Conservation (phyloP, 2,888 invertebrate genomes). For the Ophioninae sp. region DNA sequence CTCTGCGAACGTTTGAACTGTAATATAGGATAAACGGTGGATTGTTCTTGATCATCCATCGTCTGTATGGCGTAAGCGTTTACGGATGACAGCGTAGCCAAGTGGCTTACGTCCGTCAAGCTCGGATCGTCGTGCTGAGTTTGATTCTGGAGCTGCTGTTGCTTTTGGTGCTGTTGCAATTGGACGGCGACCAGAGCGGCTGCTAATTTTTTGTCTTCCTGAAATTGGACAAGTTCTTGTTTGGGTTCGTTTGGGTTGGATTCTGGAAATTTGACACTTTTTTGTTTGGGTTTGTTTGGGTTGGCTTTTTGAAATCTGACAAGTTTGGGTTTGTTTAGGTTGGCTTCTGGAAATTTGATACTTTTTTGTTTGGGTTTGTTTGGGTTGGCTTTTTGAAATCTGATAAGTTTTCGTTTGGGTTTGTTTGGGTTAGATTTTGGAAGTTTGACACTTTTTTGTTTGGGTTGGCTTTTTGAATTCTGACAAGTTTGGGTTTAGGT, state of each 20-base stretch:
- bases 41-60: constrained; percentile 73
- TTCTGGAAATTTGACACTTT: too few relatives aligned
- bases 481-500: too few relatives aligned
- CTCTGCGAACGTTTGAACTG: constrained; percentile 75
- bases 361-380: too few relatives aligned
- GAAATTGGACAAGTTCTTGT: neutral
- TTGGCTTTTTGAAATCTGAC: too few relatives aligned
- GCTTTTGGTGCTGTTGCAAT: constrained; percentile 84
- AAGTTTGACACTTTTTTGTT: too few relatives aligned
- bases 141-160: constrained; percentile 81
- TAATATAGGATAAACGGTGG: constrained; percentile 74
- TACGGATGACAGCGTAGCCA: constrained; percentile 75
- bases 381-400: too few relatives aligned
- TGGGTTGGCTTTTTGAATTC: too few relatives aligned
- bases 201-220: constrained; percentile 84
- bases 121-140: constrained; percentile 74
- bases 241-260: neutral
- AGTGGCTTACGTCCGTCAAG: constrained; percentile 75
- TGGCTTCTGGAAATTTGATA: too few relatives aligned
- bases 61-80: constrained; percentile 77
- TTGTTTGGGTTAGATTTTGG: too few relatives aligned
- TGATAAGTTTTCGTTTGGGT: too few relatives aligned
- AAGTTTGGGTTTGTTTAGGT: too few relatives aligned
- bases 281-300: too few relatives aligned
- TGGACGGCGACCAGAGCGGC: constrained; percentile 85